Evolutionary conservation across 2,113 vertebrate species (phyloP), one percentile per base, ranked within the genome.

Genomic region (Hippocampus zosterae): DNA sequence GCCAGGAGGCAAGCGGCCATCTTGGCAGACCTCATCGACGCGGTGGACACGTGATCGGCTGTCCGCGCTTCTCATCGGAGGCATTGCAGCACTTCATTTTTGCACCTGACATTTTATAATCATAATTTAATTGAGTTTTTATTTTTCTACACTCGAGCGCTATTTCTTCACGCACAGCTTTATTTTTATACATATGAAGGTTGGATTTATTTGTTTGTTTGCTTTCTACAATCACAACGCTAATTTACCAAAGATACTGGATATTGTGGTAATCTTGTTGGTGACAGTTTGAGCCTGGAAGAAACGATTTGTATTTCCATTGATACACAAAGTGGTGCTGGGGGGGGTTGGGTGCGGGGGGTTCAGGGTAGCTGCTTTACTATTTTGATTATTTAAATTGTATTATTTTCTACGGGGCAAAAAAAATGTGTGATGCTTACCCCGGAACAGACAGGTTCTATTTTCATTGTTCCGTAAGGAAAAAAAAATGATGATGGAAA

Each of bases 1-100:
- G 92, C 87, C 3, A 94, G 93, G 71, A 87, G 79, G 61, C 96
- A 98, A 77, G 94, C 96, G 0, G 84, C 95, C 46, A 90, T 95
- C 72, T 94, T 99, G 3, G 93, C 95, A 29, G 92, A 80, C 18
- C 92, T 99, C 27, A 92, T 94, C 13, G 87, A 85, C 18, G 92
- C 94, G 27, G 90, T 96, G 13, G 37, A 77, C 27, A 40, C 55
- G 61, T 46, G 74, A 68, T 67, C 62, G 73, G 74, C 80, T 74
- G 73, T 68, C 68, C 84, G 85, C 86, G 88, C 88, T 91, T 85
- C 70, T 52, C 80, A 8, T 3, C 42, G 8, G 0, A 55, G 73
- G 77, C 60, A 33, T 59, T 65, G 72, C 73, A 67, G 68, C 52
- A 75, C 84, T 87, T 77, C 65, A 29, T 71, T 87, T 37, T 91